A percentile compares a stretch with the other conserved stretches of the same genome.
Evolutionary conservation across 2,113 vertebrate species (phyloP).

Genomic region (Eulacestoma nigropectus): DNA sequence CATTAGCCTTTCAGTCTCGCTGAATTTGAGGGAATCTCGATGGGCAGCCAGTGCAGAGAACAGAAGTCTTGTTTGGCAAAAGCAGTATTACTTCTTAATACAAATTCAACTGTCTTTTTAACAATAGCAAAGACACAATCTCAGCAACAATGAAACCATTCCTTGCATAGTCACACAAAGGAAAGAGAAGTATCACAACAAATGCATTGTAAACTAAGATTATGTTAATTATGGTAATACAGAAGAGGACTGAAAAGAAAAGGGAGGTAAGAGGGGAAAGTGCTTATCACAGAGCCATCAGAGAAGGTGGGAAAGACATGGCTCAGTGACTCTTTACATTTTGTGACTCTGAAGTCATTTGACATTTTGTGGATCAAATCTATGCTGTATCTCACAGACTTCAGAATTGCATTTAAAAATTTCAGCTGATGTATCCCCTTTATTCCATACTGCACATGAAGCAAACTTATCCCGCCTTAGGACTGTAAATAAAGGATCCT

Average conservation of each 20-base stretch:
- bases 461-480: neutral
- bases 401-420: neutral
- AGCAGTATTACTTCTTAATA: neutral
- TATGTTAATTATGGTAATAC: neutral
- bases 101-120: neutral
- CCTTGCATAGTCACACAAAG: neutral
- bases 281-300: neutral
- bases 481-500: neutral
- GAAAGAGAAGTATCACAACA: neutral
- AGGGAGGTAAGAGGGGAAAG: neutral
- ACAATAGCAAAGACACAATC: neutral
- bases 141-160: neutral
- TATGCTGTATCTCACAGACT: neutral
- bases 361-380: neutral
- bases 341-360: neutral
- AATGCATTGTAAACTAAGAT: neutral
- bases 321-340: neutral
- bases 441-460: neutral
- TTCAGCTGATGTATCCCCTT: neutral
- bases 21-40: neutral
- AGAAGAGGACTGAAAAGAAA: neutral
- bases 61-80: neutral
- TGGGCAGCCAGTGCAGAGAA: neutral
- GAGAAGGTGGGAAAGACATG: neutral
- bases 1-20: neutral